Evolutionary conservation across 2,888 invertebrate genomes (phyloP), one percentile per base, ranked within the genome.

Genomic region (Scaptodrosophila latifasciaeformis): DNA sequence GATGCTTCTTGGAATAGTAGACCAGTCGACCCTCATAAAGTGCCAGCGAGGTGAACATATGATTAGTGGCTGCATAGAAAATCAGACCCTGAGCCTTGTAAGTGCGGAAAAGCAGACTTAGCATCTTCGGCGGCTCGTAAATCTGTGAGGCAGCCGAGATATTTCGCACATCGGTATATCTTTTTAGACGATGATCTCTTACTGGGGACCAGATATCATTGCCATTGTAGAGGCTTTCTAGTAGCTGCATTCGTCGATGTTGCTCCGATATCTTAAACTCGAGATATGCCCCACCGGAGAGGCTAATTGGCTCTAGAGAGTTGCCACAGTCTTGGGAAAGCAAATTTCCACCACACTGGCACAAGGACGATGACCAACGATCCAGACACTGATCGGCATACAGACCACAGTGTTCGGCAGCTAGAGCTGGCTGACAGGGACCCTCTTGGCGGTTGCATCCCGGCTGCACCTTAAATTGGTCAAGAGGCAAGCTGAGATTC

Each of bases 11-110:
- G 2, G 96, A 96, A 24, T 91, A 91, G 81, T 96, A 96, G 29
- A 91, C 88, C 24, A 96, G 87, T 79, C 92, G 92, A 1, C 96
- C 95, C 59, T 90, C 90, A 35, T 90, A 87, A 17, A 96, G 84
- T 87, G 96, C 93, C 54, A 96, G 88, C 1, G 93, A 89, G 1
- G 96, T 96, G 80, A 91, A 96, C 84, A 96, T 94, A 82, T 93
- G 93, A 78, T 95, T 94, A 30, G 94, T 95, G 0, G 94, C 93
- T 1, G 96, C 91, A 82, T 93, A 95, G 68, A 97, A 89, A n/a
- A 98, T 86, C 24, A 96, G 87, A 1, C 96, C 97, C 76, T 93
- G 90, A 37, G 89, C 88, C 80, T 91, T 90, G 13, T 91, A 90
- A 0, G 97, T 96, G 70, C 94, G 90, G 84, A 97, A 96, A 67